A percentile compares a stretch with the other conserved stretches of the same genome.
Conservation (phyloP, 1,140 invertebrate species). For the Xylocopa sonorina region DNA sequence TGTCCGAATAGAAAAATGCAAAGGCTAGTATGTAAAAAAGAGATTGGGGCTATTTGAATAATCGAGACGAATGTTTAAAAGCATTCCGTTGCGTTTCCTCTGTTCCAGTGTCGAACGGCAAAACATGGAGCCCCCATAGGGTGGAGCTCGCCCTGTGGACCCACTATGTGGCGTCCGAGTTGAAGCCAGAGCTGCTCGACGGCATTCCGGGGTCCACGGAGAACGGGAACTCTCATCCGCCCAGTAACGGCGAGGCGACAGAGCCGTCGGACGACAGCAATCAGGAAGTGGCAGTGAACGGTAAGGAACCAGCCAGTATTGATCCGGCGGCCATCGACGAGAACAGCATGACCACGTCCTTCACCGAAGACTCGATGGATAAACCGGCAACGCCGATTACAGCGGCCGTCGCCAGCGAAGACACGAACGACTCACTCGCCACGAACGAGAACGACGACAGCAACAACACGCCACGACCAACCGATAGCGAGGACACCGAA, state of each 20-base stretch:
- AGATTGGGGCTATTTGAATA: too few relatives aligned
- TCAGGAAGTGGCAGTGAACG: constrained; percentile 78
- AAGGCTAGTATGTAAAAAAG: too few relatives aligned
- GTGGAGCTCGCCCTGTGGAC: constrained; percentile 96
- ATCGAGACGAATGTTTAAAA: too few relatives aligned
- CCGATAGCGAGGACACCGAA: constrained; percentile 79
- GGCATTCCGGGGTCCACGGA: constrained; percentile 86
- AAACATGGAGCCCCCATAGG: constrained; percentile 90
- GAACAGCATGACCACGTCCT: constrained; percentile 86
- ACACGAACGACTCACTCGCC: constrained; percentile 77
- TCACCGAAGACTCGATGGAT: constrained; percentile 88
- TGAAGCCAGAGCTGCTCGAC: constrained; percentile 91
- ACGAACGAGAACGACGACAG: constrained; percentile 78
- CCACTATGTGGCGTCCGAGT: constrained; percentile 91
- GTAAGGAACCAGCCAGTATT: constrained; percentile 71
- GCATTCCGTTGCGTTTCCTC: not conserved
- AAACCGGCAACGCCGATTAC: constrained; percentile 81
- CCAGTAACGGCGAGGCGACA: constrained; percentile 79
- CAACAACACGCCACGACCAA: constrained; percentile 78
- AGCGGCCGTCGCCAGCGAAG: constrained; percentile 73
- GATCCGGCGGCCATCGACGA: constrained; percentile 79
- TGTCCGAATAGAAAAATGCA: too few relatives aligned
- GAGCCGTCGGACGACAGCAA: constrained; percentile 83
- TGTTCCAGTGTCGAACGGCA: constrained; percentile 82
- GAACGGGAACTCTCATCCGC: constrained; percentile 82